Evolutionary conservation across 2,113 vertebrate species (phyloP).

Genomic region (Ptilorrhoa leucosticta): DNA sequence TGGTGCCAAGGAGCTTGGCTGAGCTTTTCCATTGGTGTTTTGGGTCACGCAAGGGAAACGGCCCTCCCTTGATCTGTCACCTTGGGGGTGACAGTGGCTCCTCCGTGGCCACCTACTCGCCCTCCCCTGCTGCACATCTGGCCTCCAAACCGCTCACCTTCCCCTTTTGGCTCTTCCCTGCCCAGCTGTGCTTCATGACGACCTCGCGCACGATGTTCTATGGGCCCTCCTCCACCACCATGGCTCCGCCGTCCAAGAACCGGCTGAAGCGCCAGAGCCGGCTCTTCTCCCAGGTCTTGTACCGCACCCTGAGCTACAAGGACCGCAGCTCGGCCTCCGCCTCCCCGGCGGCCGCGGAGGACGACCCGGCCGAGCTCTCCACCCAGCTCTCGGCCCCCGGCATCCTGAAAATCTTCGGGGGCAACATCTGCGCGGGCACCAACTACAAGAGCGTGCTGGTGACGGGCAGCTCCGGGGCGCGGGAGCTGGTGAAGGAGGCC

Average conservation of each 20-base stretch:
- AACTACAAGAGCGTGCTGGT: conserved; percentile 97
- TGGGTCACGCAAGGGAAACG: neutral
- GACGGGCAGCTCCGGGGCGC: conserved; percentile 83
- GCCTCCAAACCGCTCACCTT: neutral
- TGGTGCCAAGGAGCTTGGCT: neutral
- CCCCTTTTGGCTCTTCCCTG: neutral
- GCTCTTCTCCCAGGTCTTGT: conserved; percentile 87
- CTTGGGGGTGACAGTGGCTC: neutral
- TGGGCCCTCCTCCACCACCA: conserved; percentile 81
- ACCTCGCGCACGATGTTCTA: conserved; percentile 84
- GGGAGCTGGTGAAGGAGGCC: conserved; percentile 90
- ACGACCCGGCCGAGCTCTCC: conserved; percentile 91
- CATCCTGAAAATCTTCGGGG: conserved; percentile 92
- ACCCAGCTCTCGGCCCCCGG: conserved; percentile 91
- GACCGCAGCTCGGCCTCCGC: conserved; percentile 75
- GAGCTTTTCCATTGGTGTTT: neutral
- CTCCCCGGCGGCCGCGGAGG: conserved; percentile 49
- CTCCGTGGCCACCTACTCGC: accelerated
- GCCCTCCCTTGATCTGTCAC: neutral
- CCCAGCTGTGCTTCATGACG: neutral
- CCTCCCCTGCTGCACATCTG: neutral
- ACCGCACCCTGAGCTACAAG: conserved; percentile 90
- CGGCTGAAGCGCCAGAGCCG: conserved; percentile 90
- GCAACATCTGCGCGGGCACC: conserved; percentile 86
- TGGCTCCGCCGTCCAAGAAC: conserved; percentile 89